Percentiles rank a stretch among this genome's conserved stretches.
Conservation (phyloP, 1,140 invertebrate genomes). For the Pogonognathellus flavescens region DNA sequence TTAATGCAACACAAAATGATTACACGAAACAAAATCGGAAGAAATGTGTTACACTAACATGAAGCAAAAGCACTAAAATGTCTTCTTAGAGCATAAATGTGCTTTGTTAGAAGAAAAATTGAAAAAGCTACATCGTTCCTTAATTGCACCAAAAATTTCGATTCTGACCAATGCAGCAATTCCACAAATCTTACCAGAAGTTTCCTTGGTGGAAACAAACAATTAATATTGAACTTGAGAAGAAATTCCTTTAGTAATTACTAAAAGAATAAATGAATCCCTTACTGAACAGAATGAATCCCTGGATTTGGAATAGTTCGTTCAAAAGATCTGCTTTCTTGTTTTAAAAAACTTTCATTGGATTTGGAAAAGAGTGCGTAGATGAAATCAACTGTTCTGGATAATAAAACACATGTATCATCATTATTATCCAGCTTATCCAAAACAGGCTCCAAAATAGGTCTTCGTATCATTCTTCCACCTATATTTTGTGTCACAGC, state of each 20-base stretch:
- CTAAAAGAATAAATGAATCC: no score
- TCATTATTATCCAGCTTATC: neutral
- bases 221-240: no score
- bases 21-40: neutral
- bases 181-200: conserved; percentile 41
- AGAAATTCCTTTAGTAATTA: no score
- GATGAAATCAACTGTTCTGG: conserved; percentile 50
- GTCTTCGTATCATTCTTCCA: neutral
- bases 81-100: neutral
- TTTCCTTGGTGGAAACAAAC: conserved; percentile 3
- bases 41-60: neutral
- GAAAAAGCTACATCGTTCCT: conserved; percentile 57
- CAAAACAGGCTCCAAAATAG: neutral
- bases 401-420: neutral
- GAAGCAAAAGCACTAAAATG: neutral
- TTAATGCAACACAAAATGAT: neutral
- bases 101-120: neutral
- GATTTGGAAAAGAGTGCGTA: conserved; percentile 9
- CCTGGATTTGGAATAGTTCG: neutral
- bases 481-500: no score
- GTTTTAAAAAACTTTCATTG: neutral
- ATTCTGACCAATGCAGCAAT: neutral
- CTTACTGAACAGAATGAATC: neutral
- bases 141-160: conserved; percentile 8
- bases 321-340: neutral